phyloP scores from a whole-genome alignment of 2,113 vertebrate species.

The Condylura cristata region DNA sequence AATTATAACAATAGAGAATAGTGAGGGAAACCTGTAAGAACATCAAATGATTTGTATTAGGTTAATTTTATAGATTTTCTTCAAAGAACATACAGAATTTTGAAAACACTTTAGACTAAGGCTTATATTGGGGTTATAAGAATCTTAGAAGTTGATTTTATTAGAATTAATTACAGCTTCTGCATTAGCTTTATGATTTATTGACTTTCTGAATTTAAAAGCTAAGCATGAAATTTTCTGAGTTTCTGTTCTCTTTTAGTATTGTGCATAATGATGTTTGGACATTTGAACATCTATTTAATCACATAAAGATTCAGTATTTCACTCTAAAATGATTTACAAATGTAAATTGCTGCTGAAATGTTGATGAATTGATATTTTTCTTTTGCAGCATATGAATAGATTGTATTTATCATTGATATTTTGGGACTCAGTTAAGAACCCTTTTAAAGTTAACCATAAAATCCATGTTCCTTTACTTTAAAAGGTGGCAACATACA shows the following conservation, averaged over 20 bases:
- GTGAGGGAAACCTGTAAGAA: not conserved
- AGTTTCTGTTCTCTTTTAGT: not conserved
- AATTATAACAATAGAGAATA: too few species aligned
- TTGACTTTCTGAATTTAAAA: not conserved
- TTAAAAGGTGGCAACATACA: not conserved
- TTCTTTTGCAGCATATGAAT: not conserved
- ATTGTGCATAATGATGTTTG: not conserved
- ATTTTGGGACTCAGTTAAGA: not conserved
- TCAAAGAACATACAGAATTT: not conserved
- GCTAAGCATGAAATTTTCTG: not conserved
- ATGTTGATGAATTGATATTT: not conserved
- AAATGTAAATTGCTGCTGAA: not conserved
- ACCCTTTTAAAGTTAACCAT: not conserved
- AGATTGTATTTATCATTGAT: not conserved
- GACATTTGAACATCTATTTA: not conserved
- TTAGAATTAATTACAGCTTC: not conserved
- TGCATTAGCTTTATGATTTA: not conserved
- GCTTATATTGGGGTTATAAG: not conserved
- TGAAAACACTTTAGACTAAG: not conserved
- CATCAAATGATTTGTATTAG: not conserved
- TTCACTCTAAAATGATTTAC: not conserved
- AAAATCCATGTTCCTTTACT: not conserved
- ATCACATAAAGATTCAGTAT: not conserved
- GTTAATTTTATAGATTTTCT: not conserved
- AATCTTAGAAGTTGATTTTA: not conserved